Conservation (phyloP, 1,140 invertebrate species). For the Goniozus legneri region DNA sequence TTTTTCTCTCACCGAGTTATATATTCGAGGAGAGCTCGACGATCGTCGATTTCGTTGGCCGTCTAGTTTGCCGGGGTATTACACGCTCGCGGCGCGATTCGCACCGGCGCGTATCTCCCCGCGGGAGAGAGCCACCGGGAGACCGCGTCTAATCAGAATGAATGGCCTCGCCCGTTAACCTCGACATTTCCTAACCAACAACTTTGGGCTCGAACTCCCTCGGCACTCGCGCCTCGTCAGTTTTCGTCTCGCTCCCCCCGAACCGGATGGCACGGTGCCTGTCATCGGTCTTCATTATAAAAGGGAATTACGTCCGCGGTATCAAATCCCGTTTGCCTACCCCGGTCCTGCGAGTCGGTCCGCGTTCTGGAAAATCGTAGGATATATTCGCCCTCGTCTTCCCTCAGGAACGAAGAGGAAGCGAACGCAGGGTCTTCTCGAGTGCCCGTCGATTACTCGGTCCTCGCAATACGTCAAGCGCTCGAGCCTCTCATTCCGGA, state of each 20-base stretch:
- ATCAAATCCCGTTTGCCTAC: constrained; percentile 36
- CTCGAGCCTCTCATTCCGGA: constrained; percentile 2
- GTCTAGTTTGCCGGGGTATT: too few relatives aligned
- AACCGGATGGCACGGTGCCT: constrained; percentile 17
- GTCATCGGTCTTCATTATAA: constrained; percentile 47
- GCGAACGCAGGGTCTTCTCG: too few relatives aligned
- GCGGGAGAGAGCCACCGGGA: too few relatives aligned
- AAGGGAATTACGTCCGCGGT: constrained; percentile 27
- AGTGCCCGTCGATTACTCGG: constrained; percentile 27
- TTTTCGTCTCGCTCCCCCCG: constrained; percentile 1
- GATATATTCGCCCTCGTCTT: not conserved
- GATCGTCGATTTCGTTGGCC: constrained; percentile 25
- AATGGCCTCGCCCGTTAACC: constrained; percentile 37
- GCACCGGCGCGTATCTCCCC: too few relatives aligned
- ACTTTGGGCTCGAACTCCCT: constrained; percentile 19
- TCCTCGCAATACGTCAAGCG: constrained; percentile 23
- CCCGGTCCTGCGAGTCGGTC: constrained; percentile 10
- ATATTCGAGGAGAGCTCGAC: too few relatives aligned
- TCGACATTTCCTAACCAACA: constrained; percentile 29
- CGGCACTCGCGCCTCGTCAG: too few relatives aligned
- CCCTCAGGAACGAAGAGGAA: not conserved
- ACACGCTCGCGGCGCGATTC: too few relatives aligned
- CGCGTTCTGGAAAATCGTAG: constrained; percentile 12
- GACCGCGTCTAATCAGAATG: constrained; percentile 43
- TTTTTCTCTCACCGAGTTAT: too few relatives aligned